Percentiles rank a stretch among this genome's conserved stretches.
Conservation (phyloP, 2,113 vertebrate species). For the Indicator indicator region DNA sequence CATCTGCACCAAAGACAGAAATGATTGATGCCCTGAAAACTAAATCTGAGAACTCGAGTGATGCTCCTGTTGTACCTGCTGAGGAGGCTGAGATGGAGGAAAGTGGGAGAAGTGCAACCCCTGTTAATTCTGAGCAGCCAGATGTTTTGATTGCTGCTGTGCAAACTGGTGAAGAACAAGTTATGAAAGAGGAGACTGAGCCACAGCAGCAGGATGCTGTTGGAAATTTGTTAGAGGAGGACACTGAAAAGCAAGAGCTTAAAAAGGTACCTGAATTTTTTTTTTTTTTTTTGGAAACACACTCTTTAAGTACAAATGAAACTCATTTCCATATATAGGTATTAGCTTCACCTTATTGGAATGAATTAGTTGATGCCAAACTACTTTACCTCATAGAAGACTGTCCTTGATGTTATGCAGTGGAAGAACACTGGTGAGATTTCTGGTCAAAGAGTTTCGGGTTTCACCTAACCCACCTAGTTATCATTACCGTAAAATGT, state of each 20-base stretch:
- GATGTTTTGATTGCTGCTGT: conserved; percentile 80
- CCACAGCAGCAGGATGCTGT: conserved; percentile 39
- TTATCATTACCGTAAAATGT: not conserved
- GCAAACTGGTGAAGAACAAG: conserved; percentile 41
- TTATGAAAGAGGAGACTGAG: not conserved
- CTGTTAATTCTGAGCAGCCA: conserved; percentile 93
- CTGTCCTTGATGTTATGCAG: not conserved
- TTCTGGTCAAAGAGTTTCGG: not conserved
- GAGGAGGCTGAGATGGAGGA: conserved; percentile 97
- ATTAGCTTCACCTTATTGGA: not conserved
- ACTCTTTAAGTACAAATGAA: not conserved
- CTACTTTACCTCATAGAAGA: not conserved
- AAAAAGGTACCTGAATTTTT: conserved; percentile 83
- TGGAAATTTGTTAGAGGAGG: conserved; percentile 75
- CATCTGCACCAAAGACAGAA: conserved; percentile 69
- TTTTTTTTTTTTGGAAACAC: not conserved
- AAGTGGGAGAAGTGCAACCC: conserved; percentile 93
- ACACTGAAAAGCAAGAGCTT: conserved; percentile 82
- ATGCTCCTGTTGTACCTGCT: conserved; percentile 73
- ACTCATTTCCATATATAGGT: not conserved
- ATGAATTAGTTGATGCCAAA: not conserved
- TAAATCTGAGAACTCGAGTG: conserved; percentile 68
- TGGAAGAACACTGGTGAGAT: not conserved
- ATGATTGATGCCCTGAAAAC: conserved; percentile 36
- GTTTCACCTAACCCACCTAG: not conserved